Evolutionary conservation across 2,888 invertebrate species (phyloP), one percentile per base, ranked within the genome.

Genomic region (Meloe dianella): DNA sequence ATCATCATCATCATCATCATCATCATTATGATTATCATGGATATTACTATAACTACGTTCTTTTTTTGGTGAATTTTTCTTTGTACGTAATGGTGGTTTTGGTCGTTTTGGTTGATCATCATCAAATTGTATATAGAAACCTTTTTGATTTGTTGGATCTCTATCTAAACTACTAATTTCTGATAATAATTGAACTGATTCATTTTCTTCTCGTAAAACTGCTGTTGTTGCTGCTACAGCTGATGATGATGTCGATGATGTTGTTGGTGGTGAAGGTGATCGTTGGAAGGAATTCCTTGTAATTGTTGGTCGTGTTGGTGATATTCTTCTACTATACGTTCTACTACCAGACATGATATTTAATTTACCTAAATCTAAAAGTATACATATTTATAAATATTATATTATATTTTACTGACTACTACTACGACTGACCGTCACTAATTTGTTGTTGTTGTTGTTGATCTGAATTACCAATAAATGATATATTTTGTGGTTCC

Each of bases 111-210:
- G 95, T 77, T 91, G 91, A 65, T 94, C 94, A 81, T 93, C 91
- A 81, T 96, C 96, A 81, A 97, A 96, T 61, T 95, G 94, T 80
- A 97, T 95, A 83, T 97, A 97, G 85, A 97, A 97, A 32, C 94
- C 94, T 82, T 94, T 93, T 81, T 94, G 92, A 68, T 85, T 86
- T 12, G 83, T 82, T 6, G 84, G 79, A 73, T 87, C 87, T 32
- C 83, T 77, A 77, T 86, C 79, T 80, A 87, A 82, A 79, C 86
- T 78, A 78, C 87, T 84, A 75, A 82, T 77, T 74, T 81, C 82
- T 62, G 84, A 83, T 30, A 74, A 63, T 27, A 60, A 79, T 72
- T 82, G 85, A 75, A 73, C 84, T 73, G 47, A 78, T 67, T 59
- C 56, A 17, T 58, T 61, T 29, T 30, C 30, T 30, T 64, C 67